A percentile compares a stretch with the other conserved stretches of the same genome.
phyloP scores from a whole-genome alignment of 2,888 invertebrate species.

The Pollenia amentaria region DNA sequence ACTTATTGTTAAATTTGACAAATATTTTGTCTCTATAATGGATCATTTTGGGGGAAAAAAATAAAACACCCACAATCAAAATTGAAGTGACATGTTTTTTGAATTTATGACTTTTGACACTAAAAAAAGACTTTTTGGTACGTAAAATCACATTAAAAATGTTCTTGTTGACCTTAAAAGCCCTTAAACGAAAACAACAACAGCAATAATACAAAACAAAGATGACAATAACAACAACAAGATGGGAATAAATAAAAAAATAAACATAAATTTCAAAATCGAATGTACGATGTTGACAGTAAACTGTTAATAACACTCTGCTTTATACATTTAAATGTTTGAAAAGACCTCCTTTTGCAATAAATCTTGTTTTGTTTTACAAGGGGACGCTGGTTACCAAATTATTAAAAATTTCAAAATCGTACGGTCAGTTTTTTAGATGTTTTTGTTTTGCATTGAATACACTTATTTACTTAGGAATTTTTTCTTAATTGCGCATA shows the following conservation, averaged over 20 bases:
- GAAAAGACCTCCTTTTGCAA: neutral
- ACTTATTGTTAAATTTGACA: slow-evolving; percentile 47
- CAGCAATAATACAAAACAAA: neutral
- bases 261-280: slow-evolving; percentile 32
- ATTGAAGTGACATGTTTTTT: slow-evolving; percentile 26
- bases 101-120: slow-evolving; percentile 64
- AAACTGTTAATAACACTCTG: too few species aligned
- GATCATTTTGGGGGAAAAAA: slow-evolving; percentile 23
- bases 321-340: too few species aligned
- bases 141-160: slow-evolving; percentile 45
- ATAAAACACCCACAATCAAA: slow-evolving; percentile 53
- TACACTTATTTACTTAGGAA: too few species aligned
- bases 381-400: too few species aligned
- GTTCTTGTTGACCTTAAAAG: slow-evolving; percentile 57
- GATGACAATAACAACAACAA: slow-evolving; percentile 13
- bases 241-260: slow-evolving; percentile 11
- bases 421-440: too few species aligned
- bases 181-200: slow-evolving; percentile 20
- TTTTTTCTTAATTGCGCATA: too few species aligned
- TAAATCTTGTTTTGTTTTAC: neutral
- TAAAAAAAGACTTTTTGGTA: neutral
- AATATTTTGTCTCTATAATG: slow-evolving; percentile 31
- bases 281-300: neutral
- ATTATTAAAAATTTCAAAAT: too few species aligned
- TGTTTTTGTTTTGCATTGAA: too few species aligned